Percentiles rank a stretch among this genome's conserved stretches.
Conservation (phyloP, 1,140 invertebrate genomes). For the Macrobrachium nipponense region DNA sequence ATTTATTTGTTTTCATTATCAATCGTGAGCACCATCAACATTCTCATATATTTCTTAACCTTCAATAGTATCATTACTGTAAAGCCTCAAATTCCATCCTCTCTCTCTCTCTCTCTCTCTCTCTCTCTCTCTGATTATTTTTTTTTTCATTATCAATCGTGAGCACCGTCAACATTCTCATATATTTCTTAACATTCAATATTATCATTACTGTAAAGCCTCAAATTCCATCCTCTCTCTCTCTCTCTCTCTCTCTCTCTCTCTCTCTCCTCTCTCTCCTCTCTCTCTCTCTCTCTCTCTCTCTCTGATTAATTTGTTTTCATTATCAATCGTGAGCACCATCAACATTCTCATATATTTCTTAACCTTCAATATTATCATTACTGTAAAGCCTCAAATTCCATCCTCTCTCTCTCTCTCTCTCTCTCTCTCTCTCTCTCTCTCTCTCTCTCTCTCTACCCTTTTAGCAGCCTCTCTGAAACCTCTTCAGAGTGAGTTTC, state of each 20-base stretch:
- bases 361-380: background rate
- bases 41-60: no score
- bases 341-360: background rate
- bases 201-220: no score
- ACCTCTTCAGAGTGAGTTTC: no score
- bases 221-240: background rate
- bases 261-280: background rate
- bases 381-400: background rate
- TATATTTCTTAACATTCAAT: no score
- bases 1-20: no score
- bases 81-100: no score
- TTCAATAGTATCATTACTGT: no score
- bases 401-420: constrained; percentile 1
- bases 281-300: background rate
- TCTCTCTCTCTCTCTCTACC: no score
- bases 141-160: background rate
- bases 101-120: background rate
- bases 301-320: no score
- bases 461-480: no score
- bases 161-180: no score
- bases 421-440: constrained; percentile 13
- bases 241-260: background rate
- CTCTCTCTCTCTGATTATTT: background rate
- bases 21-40: no score
- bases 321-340: background rate